These are phyloP conservation scores for Brachypteracias leptosomus DNA, from an alignment of 2,113 vertebrate genomes.

Conservation along the genomic window DNA sequence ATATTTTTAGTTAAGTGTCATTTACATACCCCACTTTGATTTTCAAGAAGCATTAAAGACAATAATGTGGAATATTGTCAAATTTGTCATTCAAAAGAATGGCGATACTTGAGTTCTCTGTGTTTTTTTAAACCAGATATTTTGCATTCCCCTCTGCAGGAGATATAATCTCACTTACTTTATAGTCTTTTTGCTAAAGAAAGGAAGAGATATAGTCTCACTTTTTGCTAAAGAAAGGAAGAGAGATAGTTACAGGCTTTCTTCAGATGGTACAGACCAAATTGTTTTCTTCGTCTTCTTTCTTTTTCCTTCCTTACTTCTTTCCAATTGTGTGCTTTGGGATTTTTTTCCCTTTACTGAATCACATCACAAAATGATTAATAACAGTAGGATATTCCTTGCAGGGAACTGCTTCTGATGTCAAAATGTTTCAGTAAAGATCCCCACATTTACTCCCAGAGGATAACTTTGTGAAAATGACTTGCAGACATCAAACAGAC, in stretches of 20 bases:
- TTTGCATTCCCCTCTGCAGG: not conserved
- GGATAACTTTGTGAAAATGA: slow-evolving; percentile 21
- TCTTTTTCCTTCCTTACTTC: not conserved
- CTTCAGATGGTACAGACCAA: not conserved
- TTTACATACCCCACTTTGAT: not conserved
- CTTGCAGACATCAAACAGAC: slow-evolving; percentile 37
- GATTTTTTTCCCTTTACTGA: not conserved
- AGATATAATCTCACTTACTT: not conserved
- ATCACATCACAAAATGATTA: not conserved
- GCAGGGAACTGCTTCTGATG: not conserved
- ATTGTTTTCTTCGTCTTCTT: not conserved
- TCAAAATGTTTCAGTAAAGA: not conserved
- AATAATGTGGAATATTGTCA: not conserved
- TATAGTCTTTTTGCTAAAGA: not conserved
- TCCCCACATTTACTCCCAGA: not conserved
- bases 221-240: not conserved
- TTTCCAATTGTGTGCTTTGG: not conserved
- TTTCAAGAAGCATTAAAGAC: not conserved
- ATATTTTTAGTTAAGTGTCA: not conserved
- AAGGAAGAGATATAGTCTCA: not conserved
- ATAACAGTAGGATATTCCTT: not conserved
- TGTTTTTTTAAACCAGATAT: not conserved
- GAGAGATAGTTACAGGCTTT: not conserved
- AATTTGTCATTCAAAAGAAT: not conserved
- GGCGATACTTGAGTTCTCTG: not conserved